Percentiles rank a stretch among this genome's conserved stretches.
Conservation (phyloP, 2,888 invertebrate genomes). For the Doris montereyensis region DNA sequence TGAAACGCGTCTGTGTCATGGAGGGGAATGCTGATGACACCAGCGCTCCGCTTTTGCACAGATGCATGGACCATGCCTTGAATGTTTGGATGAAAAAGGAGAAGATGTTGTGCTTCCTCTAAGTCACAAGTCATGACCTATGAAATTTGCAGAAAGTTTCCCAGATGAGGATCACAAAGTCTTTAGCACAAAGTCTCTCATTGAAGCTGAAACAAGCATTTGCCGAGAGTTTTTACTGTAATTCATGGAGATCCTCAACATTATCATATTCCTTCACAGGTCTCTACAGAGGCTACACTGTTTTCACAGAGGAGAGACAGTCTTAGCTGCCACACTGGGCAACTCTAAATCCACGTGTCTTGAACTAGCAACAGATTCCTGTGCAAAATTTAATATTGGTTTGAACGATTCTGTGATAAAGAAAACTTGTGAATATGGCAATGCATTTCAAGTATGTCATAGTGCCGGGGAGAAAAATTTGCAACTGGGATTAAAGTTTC, state of each 20-base stretch:
- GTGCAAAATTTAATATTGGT: conserved; percentile 49
- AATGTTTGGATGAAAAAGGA: conserved; percentile 52
- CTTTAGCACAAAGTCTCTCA: not conserved
- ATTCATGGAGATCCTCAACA: conserved; percentile 52
- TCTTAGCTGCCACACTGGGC: conserved; percentile 51
- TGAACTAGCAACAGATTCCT: conserved; percentile 51
- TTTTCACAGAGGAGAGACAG: conserved; percentile 52
- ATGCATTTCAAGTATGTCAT: conserved; percentile 52
- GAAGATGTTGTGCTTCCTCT: conserved; percentile 50
- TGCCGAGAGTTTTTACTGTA: conserved; percentile 50
- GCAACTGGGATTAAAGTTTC: conserved; percentile 52
- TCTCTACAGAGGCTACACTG: conserved; percentile 46
- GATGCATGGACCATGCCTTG: conserved; percentile 34
- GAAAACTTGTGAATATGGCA: conserved; percentile 46
- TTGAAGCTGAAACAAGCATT: conserved; percentile 39
- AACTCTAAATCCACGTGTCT: conserved; percentile 45
- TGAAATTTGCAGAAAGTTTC: conserved; percentile 39
- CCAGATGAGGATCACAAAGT: not conserved
- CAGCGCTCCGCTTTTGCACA: conserved; percentile 1
- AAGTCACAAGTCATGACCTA: conserved; percentile 46
- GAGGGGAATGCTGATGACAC: conserved; percentile 25
- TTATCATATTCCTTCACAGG: conserved; percentile 50
- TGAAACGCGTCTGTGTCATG: conserved; percentile 43
- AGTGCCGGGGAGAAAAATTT: conserved; percentile 49
- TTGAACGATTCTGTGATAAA: conserved; percentile 52